Evolutionary conservation across 2,888 invertebrate genomes (phyloP), one percentile per base, ranked within the genome.

Genomic region (Idaea dimidiata): DNA sequence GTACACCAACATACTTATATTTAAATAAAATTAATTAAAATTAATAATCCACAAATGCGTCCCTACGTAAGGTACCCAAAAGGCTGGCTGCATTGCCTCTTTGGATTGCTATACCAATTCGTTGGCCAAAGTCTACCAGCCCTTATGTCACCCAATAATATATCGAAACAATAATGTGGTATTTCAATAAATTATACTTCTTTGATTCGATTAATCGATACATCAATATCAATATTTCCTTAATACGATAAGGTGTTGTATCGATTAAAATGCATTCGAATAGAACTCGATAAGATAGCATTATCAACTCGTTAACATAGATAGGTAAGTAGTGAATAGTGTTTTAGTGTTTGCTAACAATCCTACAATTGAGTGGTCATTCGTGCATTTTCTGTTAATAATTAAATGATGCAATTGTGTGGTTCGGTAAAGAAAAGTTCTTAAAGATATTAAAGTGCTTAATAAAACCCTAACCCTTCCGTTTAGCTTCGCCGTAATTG

Each of bases 191-290:
- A 14, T 14, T 43, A 43, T 43, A 6, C 7, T 33, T 33, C 0
- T 43, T 14, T 10, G 43, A 43, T 0, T 8, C 43, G 43, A 43
- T 43, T 43, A 43, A 2, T 43, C 43, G 10, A 43, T 14, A 14
- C 14, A 33, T 7, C 8, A 7, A 56, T 57, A 62, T 62, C 59
- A 17, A 16, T 53, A 62, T 59, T 31, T 33, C 33, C 65, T 64
- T 60, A 8, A 57, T 57, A 33, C 16, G 61, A 63, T 62, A 61
- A 64, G 53, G 54, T 16, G 58, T 31, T 59, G 59, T 8, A 58
- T 43, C 43, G 43, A 43, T 43, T 43, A 56, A 57, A 24, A 61
- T 70, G 62, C 65, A 66, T 67, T 71, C 62, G n/a, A 58, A 62
- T 65, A 64, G 59, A 62, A 61, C 54, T 43, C 59, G 68, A 68